Percentiles rank a stretch among this genome's conserved stretches.
Evolutionary conservation across 2,113 vertebrate species (phyloP).

Genomic region (Leptosomus discolor): DNA sequence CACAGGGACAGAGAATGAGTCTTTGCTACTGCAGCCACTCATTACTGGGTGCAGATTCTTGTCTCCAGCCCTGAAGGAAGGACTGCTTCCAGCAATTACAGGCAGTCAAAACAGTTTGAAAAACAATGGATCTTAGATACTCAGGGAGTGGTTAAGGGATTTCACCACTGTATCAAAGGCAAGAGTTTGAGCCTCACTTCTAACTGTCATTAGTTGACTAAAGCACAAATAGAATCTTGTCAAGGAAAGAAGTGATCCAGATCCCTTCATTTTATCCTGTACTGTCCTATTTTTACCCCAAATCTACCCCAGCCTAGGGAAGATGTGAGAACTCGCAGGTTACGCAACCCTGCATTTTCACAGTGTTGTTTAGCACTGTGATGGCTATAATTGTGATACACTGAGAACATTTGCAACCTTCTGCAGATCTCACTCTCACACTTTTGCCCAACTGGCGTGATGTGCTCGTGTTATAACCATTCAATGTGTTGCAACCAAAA

Average conservation of each 20-base stretch:
- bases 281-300: constrained; percentile 14
- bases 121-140: not conserved
- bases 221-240: not conserved
- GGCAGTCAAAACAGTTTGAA: not conserved
- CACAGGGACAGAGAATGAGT: not conserved
- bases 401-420: constrained; percentile 38
- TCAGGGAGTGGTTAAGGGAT: not conserved
- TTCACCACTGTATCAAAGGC: not conserved
- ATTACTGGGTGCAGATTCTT: not conserved
- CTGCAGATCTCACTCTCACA: constrained; percentile 43
- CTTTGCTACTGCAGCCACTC: not conserved
- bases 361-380: not conserved
- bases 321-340: constrained; percentile 26
- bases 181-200: not conserved
- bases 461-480: constrained; percentile 9
- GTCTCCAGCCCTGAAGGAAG: not conserved
- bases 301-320: not conserved
- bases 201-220: not conserved
- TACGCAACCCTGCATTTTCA: not conserved
- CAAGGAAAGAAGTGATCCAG: not conserved
- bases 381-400: constrained; percentile 47
- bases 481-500: not conserved
- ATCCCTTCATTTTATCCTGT: not conserved
- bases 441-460: constrained; percentile 46
- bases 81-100: not conserved